Conservation (phyloP, 1,140 invertebrate genomes). For the Drosophila ficusphila region DNA sequence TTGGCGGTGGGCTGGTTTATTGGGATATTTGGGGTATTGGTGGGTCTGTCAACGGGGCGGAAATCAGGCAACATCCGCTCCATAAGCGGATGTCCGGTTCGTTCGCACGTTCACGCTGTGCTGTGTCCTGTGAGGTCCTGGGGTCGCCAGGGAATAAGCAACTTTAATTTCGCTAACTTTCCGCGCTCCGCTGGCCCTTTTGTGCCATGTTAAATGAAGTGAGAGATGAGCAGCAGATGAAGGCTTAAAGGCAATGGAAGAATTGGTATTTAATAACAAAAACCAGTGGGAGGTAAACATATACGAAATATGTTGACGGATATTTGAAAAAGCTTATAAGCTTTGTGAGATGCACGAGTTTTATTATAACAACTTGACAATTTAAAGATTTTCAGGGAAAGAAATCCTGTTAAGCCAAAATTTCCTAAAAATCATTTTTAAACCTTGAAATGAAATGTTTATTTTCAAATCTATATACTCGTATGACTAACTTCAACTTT, state of each 20-base stretch:
- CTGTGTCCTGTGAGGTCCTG: constrained; percentile 1
- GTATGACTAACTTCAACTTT: no score
- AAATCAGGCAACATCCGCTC: constrained; percentile 77
- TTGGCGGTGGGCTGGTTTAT: background rate
- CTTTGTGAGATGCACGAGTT: no score
- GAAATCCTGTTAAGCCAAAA: no score
- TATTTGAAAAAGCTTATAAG: no score
- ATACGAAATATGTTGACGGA: background rate
- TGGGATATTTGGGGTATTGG: constrained; percentile 32
- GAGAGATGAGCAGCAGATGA: background rate
- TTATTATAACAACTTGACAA: no score
- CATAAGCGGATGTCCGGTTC: constrained; percentile 75
- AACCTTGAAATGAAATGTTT: no score
- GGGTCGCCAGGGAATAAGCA: constrained; percentile 1
- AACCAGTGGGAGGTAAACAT: background rate
- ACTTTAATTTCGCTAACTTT: constrained; percentile 21
- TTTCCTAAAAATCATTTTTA: no score
- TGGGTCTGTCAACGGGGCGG: constrained; percentile 60
- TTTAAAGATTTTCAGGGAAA: no score
- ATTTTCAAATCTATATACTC: no score
- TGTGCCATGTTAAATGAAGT: background rate
- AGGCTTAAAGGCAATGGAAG: background rate
- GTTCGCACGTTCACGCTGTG: constrained; percentile 76
- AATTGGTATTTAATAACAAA: background rate
- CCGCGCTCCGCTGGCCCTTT: background rate